Evolutionary conservation across 1,140 invertebrate species (phyloP), one percentile per base, ranked within the genome.

Genomic region (Achatina immaculata): DNA sequence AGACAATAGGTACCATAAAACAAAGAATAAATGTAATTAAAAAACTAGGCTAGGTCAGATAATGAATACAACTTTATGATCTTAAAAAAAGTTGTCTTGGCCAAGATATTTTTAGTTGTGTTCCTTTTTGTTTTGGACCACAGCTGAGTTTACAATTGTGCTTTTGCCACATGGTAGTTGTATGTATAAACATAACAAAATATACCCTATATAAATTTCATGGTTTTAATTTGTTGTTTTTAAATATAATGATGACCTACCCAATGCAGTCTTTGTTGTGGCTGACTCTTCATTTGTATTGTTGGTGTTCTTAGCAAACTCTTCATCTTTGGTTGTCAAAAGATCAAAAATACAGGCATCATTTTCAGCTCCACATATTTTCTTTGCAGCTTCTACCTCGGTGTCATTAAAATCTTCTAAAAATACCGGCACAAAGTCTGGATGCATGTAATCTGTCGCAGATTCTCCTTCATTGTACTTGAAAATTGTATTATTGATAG

Each of bases 341-440:
- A 73, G 81, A 66, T 86, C 85, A 48, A 81, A 86, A 28, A 83
- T 75, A 58, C 85, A 86, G 36, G 82, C 68, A 14, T 74, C 48
- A 43, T 84, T 84, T 19, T 76, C 74, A 11, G 69, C 81, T 24
- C 71, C 71, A 78, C 85, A 86, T 34, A 71, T 68, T 31, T 31
- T n/a, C 4, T 51, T 72, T 28, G 84, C 81, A 1, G 75, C 73
- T 11, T 43, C 38, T 19, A 71, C 42, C 0, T 77, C 36, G 9
- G 77, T 51, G 19, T 55, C 7, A 51, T 77, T 74, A 0, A 78
- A 80, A 40, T 86, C 82, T 28, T 86, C 85, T 21, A 81, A 40
- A 45, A 84, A 86, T 14, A 78, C 42, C 4, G 85, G 85, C 19
- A 78, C 65, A 48, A 83, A 86, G 34, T 84, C 75, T 36, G 69